Percentiles rank a stretch among this genome's conserved stretches.
Evolutionary conservation across 2,113 vertebrate genomes (phyloP).

Genomic region (Symphodus melops): DNA sequence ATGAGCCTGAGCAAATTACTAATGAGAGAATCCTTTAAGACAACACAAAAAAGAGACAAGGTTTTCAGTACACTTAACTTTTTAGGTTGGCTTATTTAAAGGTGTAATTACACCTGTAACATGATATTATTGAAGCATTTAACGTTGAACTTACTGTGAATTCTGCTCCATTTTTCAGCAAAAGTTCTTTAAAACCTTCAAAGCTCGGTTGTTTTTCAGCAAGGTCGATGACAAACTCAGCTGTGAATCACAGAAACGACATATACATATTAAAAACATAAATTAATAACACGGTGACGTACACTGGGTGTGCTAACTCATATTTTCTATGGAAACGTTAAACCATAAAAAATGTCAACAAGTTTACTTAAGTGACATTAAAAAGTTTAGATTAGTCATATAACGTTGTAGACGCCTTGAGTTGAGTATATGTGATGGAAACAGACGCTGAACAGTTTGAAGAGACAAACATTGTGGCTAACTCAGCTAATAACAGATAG

Average conservation of each 20-base stretch:
- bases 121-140: background rate
- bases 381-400: too few relatives aligned
- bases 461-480: background rate
- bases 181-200: slow-evolving; percentile 89
- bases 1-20: slow-evolving; percentile 95
- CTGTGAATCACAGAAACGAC: slow-evolving; percentile 68
- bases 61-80: too few relatives aligned
- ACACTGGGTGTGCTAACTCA: background rate
- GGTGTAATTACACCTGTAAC: too few relatives aligned
- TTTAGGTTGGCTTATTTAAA: too few relatives aligned
- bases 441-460: fast-evolving
- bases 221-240: slow-evolving; percentile 95
- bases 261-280: too few relatives aligned
- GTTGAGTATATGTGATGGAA: too few relatives aligned
- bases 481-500: slow-evolving; percentile 10
- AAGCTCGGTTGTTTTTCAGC: slow-evolving; percentile 92
- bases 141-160: slow-evolving; percentile 87
- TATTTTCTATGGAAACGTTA: background rate
- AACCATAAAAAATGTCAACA: too few relatives aligned
- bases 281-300: fast-evolving
- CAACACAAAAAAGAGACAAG: background rate
- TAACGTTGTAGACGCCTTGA: too few relatives aligned
- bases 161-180: slow-evolving; percentile 94
- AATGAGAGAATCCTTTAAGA: slow-evolving; percentile 91
- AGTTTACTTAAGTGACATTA: too few relatives aligned